These are phyloP conservation scores for Myodes glareolus DNA, from an alignment of 2,113 vertebrate species.

Conservation along the genomic window DNA sequence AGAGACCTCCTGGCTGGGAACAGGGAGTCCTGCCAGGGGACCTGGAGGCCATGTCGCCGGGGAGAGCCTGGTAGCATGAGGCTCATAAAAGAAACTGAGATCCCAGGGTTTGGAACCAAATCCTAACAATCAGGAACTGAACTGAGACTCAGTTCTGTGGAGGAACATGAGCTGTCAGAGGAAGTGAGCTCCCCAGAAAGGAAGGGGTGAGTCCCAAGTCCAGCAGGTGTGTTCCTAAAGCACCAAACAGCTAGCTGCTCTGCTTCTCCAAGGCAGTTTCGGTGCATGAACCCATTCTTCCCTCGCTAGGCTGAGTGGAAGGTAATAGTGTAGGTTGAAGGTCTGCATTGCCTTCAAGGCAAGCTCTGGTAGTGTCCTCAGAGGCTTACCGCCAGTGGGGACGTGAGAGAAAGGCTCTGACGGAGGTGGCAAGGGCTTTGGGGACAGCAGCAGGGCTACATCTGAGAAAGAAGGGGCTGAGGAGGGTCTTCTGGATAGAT, in stretches of 20 bases:
- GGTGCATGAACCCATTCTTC: not conserved
- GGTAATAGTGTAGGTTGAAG: not conserved
- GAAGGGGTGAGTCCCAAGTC: not conserved
- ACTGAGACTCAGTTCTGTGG: too few species aligned
- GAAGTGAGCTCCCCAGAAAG: not conserved
- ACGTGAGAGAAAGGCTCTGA: not conserved
- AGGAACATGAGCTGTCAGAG: not conserved
- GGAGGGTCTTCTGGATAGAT: not conserved
- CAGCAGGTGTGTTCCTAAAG: not conserved
- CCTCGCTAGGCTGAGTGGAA: not conserved
- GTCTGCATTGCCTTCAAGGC: not conserved
- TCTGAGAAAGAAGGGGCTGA: not conserved
- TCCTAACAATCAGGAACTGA: not conserved
- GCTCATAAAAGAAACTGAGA: not conserved
- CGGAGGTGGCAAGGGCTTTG: not conserved
- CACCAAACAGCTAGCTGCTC: not conserved
- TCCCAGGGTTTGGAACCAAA: not conserved
- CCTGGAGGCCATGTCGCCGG: fast-evolving
- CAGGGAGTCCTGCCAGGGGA: not conserved
- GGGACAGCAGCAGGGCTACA: not conserved
- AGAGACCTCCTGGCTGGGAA: not conserved
- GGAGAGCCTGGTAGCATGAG: not conserved
- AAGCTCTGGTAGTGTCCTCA: not conserved
- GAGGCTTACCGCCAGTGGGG: not conserved
- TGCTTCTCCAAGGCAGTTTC: not conserved